phyloP scores from a whole-genome alignment of 2,113 vertebrate genomes.

The Bombycilla garrulus region DNA sequence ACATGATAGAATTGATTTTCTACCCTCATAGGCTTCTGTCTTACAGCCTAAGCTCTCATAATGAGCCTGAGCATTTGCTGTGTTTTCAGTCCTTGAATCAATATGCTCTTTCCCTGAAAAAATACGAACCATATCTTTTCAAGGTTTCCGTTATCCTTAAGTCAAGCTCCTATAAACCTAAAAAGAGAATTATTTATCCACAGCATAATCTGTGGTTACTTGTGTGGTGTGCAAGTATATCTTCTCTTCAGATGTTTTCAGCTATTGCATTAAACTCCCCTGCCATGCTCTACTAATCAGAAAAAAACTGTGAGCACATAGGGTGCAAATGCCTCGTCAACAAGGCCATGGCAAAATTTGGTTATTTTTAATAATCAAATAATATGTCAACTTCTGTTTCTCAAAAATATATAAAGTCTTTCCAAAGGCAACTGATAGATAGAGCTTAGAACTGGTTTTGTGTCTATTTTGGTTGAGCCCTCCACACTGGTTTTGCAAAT shows the following conservation, averaged over 20 bases:
- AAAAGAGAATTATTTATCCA: neutral
- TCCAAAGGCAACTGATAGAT: neutral
- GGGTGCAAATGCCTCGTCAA: neutral
- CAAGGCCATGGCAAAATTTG: neutral
- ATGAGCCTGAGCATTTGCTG: neutral
- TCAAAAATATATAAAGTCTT: neutral
- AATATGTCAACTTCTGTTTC: neutral
- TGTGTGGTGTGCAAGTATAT: neutral
- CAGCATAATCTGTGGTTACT: neutral
- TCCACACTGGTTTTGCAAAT: neutral
- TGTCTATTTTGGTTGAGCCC: neutral
- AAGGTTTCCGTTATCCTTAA: neutral
- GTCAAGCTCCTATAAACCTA: neutral
- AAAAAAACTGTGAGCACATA: accelerated
- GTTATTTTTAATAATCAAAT: neutral
- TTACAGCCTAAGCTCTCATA: conserved; percentile 4
- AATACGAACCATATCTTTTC: neutral
- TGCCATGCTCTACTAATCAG: neutral
- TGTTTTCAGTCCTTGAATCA: neutral
- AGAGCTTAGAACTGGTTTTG: neutral
- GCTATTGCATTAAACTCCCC: neutral
- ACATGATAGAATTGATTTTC: conserved; percentile 24
- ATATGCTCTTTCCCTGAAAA: conserved; percentile 8
- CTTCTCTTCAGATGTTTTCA: neutral
- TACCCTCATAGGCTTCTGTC: neutral